A percentile compares a stretch with the other conserved stretches of the same genome.
These are phyloP conservation scores for Prionace glauca DNA, from an alignment of 2,797 vertebrate genomes.

Conservation along the genomic window DNA sequence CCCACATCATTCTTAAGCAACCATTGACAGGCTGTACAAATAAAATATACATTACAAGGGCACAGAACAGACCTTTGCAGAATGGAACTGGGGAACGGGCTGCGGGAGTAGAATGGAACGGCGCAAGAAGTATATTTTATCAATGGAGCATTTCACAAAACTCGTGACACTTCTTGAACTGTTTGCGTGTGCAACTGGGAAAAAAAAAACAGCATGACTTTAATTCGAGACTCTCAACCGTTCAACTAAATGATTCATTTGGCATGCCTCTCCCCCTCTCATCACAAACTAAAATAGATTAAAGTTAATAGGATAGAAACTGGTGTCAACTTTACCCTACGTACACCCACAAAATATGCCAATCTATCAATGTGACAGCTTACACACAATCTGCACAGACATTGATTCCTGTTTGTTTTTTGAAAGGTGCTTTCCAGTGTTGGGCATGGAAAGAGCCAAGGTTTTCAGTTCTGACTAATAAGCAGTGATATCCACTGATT, in stretches of 20 bases:
- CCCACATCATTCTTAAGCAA: neutral
- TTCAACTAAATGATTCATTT: slow-evolving; percentile 19
- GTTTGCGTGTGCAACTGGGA: neutral
- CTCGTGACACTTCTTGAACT: neutral
- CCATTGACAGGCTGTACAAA: neutral
- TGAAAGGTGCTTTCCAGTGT: neutral
- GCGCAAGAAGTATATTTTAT: neutral
- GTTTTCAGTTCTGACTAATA: neutral
- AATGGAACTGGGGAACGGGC: neutral
- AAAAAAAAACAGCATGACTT: neutral
- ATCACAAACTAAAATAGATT: neutral
- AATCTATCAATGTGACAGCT: neutral
- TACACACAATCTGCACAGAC: too few species aligned
- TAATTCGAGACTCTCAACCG: neutral
- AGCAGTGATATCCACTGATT: neutral
- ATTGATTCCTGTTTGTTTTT: neutral
- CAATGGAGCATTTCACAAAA: neutral
- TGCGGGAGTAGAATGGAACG: neutral
- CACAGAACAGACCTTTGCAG: neutral
- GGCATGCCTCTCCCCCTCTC: neutral
- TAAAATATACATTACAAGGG: neutral
- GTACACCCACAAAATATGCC: neutral
- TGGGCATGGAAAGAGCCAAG: neutral
- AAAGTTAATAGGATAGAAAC: neutral
- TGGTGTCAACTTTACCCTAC: neutral